Evolutionary conservation across 2,888 invertebrate species (phyloP).

Genomic region (Perizoma affinitatum): DNA sequence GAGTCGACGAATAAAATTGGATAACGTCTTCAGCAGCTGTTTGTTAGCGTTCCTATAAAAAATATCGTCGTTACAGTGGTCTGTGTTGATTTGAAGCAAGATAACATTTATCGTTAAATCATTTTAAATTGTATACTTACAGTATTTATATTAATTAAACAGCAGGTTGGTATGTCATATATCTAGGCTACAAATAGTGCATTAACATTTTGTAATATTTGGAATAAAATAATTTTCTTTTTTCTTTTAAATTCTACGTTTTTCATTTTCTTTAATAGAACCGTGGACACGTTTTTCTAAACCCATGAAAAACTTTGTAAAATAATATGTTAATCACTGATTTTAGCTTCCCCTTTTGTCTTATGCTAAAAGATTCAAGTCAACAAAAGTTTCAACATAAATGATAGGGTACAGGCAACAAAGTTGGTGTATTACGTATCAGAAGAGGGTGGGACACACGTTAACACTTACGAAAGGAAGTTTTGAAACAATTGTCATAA

Average conservation of each 20-base stretch:
- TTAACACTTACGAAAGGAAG: constrained; percentile 46
- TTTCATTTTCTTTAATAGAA: too few species aligned
- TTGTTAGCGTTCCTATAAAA: constrained; percentile 49
- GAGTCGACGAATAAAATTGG: constrained; percentile 52
- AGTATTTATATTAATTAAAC: constrained; percentile 14
- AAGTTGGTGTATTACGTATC: constrained; percentile 35
- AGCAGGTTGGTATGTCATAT: background rate
- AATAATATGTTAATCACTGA: too few species aligned
- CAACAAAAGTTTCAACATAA: constrained; percentile 35
- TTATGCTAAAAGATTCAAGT: constrained; percentile 22
- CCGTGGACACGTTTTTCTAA: too few species aligned
- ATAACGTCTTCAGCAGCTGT: constrained; percentile 53
- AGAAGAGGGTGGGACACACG: constrained; percentile 35
- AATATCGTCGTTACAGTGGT: constrained; percentile 15
- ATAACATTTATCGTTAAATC: constrained; percentile 19
- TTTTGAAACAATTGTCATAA: constrained; percentile 55
- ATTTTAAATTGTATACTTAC: constrained; percentile 11
- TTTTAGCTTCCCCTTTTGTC: background rate
- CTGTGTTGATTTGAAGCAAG: constrained; percentile 17
- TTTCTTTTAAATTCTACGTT: too few species aligned
- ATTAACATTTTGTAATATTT: too few species aligned
- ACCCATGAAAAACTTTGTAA: too few species aligned
- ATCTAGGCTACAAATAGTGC: too few species aligned
- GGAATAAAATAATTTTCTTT: too few species aligned
- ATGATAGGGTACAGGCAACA: constrained; percentile 50